A percentile compares a stretch with the other conserved stretches of the same genome.
These are phyloP conservation scores for Eutolmus rufibarbis DNA, from an alignment of 2,888 invertebrate genomes.

Conservation along the genomic window DNA sequence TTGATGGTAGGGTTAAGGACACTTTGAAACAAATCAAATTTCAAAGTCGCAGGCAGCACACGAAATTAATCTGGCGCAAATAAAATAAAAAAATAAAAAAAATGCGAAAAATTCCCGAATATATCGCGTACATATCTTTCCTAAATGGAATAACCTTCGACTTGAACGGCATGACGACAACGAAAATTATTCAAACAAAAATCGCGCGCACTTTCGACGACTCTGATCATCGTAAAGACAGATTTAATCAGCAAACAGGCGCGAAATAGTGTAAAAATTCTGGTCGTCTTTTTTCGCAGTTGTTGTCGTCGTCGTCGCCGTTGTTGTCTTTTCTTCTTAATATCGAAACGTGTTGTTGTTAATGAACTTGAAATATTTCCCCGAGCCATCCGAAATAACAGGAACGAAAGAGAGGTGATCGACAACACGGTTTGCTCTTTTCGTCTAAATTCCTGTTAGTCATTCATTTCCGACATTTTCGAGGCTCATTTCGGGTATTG, in stretches of 20 bases:
- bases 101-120: not conserved
- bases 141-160: slow-evolving; percentile 7
- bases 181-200: slow-evolving; percentile 3
- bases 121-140: not conserved
- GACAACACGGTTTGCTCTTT: not conserved
- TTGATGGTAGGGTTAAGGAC: not conserved
- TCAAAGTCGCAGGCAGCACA: not conserved
- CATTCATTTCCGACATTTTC: slow-evolving; percentile 11
- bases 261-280: not conserved
- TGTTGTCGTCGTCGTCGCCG: not conserved
- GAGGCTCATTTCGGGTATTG: not conserved
- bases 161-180: slow-evolving; percentile 14
- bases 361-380: slow-evolving; percentile 20
- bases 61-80: not conserved
- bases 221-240: not conserved
- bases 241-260: slow-evolving; percentile 1
- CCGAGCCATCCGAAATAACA: not conserved
- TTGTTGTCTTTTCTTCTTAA: not conserved
- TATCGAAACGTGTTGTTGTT: slow-evolving; percentile 16
- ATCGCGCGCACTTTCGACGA: not conserved
- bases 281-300: not conserved
- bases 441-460: not conserved
- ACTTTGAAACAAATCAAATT: not conserved
- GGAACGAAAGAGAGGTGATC: not conserved
- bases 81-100: not conserved